Conservation (phyloP, 2,888 invertebrate species). For the Nasonovia ribisnigri region DNA sequence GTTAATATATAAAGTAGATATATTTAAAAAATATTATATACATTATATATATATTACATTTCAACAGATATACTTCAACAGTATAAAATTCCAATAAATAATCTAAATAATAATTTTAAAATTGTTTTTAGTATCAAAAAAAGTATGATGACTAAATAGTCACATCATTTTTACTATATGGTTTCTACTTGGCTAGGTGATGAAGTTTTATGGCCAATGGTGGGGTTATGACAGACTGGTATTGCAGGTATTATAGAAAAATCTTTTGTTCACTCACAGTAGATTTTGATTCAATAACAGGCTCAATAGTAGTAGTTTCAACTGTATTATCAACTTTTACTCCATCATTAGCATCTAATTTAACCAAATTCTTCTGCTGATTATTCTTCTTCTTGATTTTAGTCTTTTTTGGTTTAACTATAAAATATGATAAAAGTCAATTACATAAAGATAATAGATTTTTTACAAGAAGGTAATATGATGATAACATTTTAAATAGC, state of each 20-base stretch:
- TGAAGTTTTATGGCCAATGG: neutral
- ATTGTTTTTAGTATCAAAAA: neutral
- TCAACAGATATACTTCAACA: neutral
- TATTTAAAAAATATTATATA: too few relatives aligned
- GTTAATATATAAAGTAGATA: too few relatives aligned
- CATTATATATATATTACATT: neutral
- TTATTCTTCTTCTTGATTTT: conserved; percentile 55
- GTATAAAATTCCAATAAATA: too few relatives aligned
- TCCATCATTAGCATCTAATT: neutral
- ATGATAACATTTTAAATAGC: conserved; percentile 36
- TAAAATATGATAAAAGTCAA: neutral
- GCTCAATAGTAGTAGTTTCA: conserved; percentile 18
- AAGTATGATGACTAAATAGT: neutral
- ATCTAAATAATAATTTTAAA: too few relatives aligned
- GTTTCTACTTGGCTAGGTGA: neutral
- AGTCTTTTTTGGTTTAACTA: conserved; percentile 47
- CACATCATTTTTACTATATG: neutral
- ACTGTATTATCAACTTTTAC: neutral
- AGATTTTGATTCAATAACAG: conserved; percentile 14
- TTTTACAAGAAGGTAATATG: neutral
- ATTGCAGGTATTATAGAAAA: neutral
- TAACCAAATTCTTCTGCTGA: conserved; percentile 18
- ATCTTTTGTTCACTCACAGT: neutral
- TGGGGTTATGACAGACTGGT: neutral
- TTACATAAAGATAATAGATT: neutral